Conservation (phyloP, 2,888 invertebrate genomes). For the Eupithecia pulchellata region DNA sequence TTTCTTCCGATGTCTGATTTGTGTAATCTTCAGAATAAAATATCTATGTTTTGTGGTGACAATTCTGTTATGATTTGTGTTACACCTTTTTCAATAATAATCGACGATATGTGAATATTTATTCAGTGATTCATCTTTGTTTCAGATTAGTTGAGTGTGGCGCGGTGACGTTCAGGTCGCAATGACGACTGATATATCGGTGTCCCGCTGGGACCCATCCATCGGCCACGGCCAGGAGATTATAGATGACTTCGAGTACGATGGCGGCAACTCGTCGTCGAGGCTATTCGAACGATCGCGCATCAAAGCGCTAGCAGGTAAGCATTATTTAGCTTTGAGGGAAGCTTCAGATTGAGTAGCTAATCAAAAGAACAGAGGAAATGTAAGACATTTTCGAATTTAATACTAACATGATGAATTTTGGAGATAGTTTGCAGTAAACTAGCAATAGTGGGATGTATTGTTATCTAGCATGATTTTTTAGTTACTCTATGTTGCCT, state of each 20-base stretch:
- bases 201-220: constrained; percentile 98
- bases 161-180: constrained; percentile 79
- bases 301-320: constrained; percentile 99
- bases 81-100: not conserved
- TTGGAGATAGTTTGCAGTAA: not conserved
- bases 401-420: not conserved
- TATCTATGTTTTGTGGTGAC: not conserved
- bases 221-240: constrained; percentile 94
- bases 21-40: not conserved
- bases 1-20: not conserved
- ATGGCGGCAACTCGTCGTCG: constrained; percentile 99
- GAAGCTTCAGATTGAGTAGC: not conserved
- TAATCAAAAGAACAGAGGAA: not conserved
- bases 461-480: not conserved
- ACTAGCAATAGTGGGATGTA: not conserved
- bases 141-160: constrained; percentile 77
- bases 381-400: not conserved
- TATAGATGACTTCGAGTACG: constrained; percentile 99
- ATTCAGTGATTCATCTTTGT: constrained; percentile 41
- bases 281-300: constrained; percentile 99
- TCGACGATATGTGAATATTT: not conserved
- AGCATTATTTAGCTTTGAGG: constrained; percentile 49
- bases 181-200: constrained; percentile 99
- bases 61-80: not conserved
- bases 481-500: not conserved